Evolutionary conservation across 1,140 invertebrate genomes (phyloP).

Genomic region (Ceratina calcarata): DNA sequence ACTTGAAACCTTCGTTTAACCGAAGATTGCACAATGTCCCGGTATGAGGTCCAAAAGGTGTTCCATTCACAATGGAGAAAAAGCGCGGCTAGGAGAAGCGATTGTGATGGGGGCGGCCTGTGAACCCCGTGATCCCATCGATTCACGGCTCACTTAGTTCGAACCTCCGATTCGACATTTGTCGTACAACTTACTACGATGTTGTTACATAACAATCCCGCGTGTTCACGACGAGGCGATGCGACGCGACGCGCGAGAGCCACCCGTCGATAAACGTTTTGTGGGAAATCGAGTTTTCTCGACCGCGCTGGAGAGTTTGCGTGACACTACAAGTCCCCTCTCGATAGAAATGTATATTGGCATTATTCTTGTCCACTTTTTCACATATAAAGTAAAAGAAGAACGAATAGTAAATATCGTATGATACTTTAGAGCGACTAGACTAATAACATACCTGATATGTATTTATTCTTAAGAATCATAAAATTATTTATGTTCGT

Average conservation of each 20-base stretch:
- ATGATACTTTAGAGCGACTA: too few relatives aligned
- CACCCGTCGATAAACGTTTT: constrained; percentile 57
- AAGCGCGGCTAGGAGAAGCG: constrained; percentile 61
- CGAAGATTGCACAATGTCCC: constrained; percentile 73
- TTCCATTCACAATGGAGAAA: constrained; percentile 68
- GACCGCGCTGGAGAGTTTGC: background rate
- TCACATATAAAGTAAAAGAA: too few relatives aligned
- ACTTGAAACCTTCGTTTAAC: constrained; percentile 40
- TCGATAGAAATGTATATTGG: too few relatives aligned
- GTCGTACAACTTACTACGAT: constrained; percentile 78
- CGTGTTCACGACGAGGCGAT: constrained; percentile 59
- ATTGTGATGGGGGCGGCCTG: constrained; percentile 37
- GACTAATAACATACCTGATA: too few relatives aligned
- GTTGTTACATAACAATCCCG: constrained; percentile 77
- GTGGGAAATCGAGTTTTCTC: constrained; percentile 6
- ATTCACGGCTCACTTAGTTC: constrained; percentile 79
- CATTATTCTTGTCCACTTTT: too few relatives aligned
- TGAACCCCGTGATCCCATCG: constrained; percentile 64
- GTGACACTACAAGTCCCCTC: background rate
- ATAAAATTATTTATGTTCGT: too few relatives aligned
- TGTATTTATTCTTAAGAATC: too few relatives aligned
- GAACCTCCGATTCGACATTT: constrained; percentile 76
- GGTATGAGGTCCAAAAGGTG: constrained; percentile 77
- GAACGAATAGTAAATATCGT: too few relatives aligned
- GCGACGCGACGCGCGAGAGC: constrained; percentile 34